A percentile compares a stretch with the other conserved stretches of the same genome.
These are phyloP conservation scores for Romanomermis culicivorax DNA, from an alignment of 2,888 invertebrate species.

Conservation along the genomic window DNA sequence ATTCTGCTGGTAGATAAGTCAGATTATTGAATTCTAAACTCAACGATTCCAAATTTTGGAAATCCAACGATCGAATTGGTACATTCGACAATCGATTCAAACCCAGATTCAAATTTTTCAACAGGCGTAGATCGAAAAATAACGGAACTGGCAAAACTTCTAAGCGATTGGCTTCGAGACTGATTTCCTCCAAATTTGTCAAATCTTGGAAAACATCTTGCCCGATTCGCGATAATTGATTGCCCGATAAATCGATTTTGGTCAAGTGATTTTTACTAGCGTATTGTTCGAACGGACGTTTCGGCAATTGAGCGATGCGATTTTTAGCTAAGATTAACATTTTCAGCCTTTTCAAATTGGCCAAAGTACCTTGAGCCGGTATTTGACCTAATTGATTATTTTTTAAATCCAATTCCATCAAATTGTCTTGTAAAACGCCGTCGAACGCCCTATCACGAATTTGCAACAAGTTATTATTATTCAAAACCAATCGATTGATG, in stretches of 20 bases:
- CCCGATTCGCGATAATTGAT: conserved; percentile 14
- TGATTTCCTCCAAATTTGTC: conserved; percentile 18
- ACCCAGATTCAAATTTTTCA: conserved; percentile 26
- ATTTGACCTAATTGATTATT: conserved; percentile 24
- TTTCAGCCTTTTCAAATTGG: conserved; percentile 21
- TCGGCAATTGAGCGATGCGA: conserved; percentile 17
- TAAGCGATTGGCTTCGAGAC: conserved; percentile 25
- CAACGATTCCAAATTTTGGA: conserved; percentile 24
- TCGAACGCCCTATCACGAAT: conserved; percentile 23
- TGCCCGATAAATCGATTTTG: conserved; percentile 25
- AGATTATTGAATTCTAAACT: conserved; percentile 28
- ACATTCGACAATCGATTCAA: conserved; percentile 23
- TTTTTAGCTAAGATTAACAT: conserved; percentile 26
- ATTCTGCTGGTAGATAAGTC: conserved; percentile 23
- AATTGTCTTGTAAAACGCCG: conserved; percentile 21
- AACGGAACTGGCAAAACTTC: conserved; percentile 22
- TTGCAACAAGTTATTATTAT: conserved; percentile 21
- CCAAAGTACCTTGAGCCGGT: conserved; percentile 19
- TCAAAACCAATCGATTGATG: conserved; percentile 24
- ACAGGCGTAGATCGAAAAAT: conserved; percentile 20
- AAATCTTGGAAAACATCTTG: conserved; percentile 1
- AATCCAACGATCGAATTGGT: conserved; percentile 25
- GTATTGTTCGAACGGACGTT: conserved; percentile 19
- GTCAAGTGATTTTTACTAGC: conserved; percentile 20
- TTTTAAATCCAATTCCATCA: conserved; percentile 25